These are phyloP conservation scores for Maconellicoccus hirsutus DNA, from an alignment of 1,140 invertebrate species.

Conservation along the genomic window DNA sequence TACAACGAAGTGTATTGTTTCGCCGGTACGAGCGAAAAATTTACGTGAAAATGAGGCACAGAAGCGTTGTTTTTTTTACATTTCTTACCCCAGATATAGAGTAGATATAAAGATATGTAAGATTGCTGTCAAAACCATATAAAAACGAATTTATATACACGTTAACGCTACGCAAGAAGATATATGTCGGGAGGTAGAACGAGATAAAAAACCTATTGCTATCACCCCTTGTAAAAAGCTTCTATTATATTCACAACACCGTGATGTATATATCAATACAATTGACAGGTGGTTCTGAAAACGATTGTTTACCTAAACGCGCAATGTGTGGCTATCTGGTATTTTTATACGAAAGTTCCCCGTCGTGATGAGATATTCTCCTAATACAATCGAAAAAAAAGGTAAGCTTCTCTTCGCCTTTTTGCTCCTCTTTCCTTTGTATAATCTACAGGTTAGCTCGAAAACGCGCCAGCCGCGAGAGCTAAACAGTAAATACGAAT, in stretches of 20 bases:
- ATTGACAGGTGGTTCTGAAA: constrained; percentile 21
- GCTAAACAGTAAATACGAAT: neutral
- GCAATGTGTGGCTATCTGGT: constrained; percentile 18
- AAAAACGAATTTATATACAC: neutral
- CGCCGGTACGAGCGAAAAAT: no score
- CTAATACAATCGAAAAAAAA: neutral
- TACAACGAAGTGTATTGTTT: no score
- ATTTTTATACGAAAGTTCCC: neutral
- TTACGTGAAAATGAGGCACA: no score
- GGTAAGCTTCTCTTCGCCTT: neutral
- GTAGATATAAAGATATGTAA: neutral
- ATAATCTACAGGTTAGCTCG: neutral
- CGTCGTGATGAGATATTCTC: neutral
- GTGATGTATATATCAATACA: constrained; percentile 19
- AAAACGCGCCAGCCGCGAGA: neutral
- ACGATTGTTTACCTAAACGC: constrained; percentile 22
- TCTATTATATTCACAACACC: constrained; percentile 12
- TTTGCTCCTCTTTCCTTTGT: neutral
- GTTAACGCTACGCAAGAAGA: neutral
- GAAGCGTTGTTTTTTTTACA: no score
- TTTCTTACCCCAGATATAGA: no score
- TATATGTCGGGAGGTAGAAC: neutral
- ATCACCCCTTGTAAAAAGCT: constrained; percentile 10
- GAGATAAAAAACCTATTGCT: neutral
- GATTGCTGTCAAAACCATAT: neutral